A percentile compares a stretch with the other conserved stretches of the same genome.
Evolutionary conservation across 2,113 vertebrate species (phyloP).

Genomic region (Takifugu bimaculatus): DNA sequence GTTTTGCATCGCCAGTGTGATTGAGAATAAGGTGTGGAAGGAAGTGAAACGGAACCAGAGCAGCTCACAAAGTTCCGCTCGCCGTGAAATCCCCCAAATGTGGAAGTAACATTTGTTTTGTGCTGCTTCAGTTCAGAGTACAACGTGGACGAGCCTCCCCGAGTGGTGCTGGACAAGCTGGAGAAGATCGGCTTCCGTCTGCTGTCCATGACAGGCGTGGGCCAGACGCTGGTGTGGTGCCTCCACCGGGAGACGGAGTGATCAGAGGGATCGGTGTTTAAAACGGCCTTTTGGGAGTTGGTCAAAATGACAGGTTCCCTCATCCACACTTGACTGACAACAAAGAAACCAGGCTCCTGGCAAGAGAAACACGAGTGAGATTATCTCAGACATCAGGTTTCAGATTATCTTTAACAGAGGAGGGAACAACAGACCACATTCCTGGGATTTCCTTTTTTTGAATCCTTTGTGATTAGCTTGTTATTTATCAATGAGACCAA

Average conservation of each 20-base stretch:
- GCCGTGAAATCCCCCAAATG: slow-evolving; percentile 42
- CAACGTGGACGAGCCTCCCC: slow-evolving; percentile 85
- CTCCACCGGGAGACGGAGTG: slow-evolving; percentile 82
- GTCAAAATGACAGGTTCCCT: not conserved
- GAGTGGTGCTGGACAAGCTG: slow-evolving; percentile 92
- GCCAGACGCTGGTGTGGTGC: slow-evolving; percentile 97
- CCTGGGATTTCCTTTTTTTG: not conserved
- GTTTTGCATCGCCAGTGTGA: slow-evolving; percentile 65
- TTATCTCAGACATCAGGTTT: not conserved
- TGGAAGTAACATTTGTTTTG: slow-evolving; percentile 41
- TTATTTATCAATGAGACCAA: slow-evolving; percentile 9
- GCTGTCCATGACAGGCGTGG: slow-evolving; percentile 91
- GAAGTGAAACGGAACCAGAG: slow-evolving; percentile 60
- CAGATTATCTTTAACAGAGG: slow-evolving; percentile 13
- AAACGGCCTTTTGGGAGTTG: not conserved
- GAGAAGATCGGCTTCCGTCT: slow-evolving; percentile 86
- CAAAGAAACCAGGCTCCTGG: slow-evolving; percentile 1
- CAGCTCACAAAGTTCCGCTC: slow-evolving; percentile 49
- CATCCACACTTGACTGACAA: not conserved
- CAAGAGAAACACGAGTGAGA: not conserved
- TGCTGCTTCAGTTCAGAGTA: slow-evolving; percentile 84
- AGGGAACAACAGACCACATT: slow-evolving; percentile 16
- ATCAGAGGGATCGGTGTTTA: not conserved
- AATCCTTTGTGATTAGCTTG: slow-evolving; percentile 3
- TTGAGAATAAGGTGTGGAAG: slow-evolving; percentile 65